phyloP scores from a whole-genome alignment of 2,888 invertebrate species.

The Diplolepis rosae region DNA sequence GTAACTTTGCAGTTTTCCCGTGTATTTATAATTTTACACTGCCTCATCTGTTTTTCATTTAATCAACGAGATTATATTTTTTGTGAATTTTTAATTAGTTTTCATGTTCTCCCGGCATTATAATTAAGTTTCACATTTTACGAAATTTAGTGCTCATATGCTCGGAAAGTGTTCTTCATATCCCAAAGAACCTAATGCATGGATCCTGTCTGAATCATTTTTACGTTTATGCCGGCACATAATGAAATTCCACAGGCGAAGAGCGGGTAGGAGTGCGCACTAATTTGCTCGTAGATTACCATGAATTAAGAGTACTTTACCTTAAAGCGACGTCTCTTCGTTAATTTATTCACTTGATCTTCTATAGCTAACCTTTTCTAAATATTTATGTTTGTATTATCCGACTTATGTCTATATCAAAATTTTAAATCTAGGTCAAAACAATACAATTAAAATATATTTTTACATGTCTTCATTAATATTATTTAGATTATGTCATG shows the following conservation, averaged over 20 bases:
- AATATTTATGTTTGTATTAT: slow-evolving; percentile 8
- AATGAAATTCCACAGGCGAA: slow-evolving; percentile 55
- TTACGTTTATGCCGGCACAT: slow-evolving; percentile 47
- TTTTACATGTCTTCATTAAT: too few species aligned
- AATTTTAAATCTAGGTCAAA: neutral
- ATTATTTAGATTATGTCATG: too few species aligned
- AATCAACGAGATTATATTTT: too few species aligned
- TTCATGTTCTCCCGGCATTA: too few species aligned
- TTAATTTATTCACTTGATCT: slow-evolving; percentile 41
- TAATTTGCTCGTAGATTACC: slow-evolving; percentile 55
- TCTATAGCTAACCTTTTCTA: slow-evolving; percentile 4
- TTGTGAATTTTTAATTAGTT: too few species aligned
- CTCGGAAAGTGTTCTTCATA: neutral
- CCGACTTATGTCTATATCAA: too few species aligned
- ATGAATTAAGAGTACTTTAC: slow-evolving; percentile 48
- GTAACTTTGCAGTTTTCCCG: too few species aligned
- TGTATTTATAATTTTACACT: too few species aligned
- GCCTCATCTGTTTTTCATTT: too few species aligned
- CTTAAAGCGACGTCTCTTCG: slow-evolving; percentile 41
- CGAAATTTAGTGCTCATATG: neutral
- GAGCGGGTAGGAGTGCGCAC: slow-evolving; percentile 49
- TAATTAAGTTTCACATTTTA: too few species aligned
- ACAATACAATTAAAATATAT: neutral
- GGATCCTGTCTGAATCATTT: slow-evolving; percentile 34
- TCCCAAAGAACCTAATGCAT: neutral